Conservation (phyloP, 2,888 invertebrate genomes). For the Anarsia innoxiella region DNA sequence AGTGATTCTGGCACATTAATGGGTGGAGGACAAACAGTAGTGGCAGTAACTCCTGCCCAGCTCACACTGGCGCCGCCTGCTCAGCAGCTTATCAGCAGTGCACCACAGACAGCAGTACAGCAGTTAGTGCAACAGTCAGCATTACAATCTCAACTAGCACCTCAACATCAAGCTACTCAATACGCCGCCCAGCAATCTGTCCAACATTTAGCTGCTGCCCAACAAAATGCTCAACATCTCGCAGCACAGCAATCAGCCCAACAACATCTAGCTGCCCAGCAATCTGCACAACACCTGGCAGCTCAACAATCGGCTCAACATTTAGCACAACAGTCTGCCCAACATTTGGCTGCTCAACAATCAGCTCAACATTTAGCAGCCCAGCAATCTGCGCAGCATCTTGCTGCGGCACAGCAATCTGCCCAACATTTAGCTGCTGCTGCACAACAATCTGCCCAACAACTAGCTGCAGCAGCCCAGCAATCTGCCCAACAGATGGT, state of each 20-base stretch:
- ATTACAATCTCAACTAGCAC: constrained; percentile 49
- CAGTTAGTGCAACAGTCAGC: constrained; percentile 62
- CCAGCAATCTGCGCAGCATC: constrained; percentile 30
- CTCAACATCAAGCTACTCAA: constrained; percentile 57
- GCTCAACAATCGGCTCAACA: constrained; percentile 50
- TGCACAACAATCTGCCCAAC: constrained; percentile 54
- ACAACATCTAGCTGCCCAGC: constrained; percentile 30
- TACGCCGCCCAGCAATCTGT: constrained; percentile 57
- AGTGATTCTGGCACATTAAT: constrained; percentile 68
- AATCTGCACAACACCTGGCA: constrained; percentile 32
- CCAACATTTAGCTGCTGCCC: constrained; percentile 36
- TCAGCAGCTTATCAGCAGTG: constrained; percentile 59
- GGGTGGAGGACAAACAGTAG: constrained; percentile 67
- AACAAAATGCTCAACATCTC: constrained; percentile 48
- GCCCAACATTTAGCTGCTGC: constrained; percentile 46
- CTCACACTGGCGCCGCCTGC: constrained; percentile 55
- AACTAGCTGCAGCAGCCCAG: constrained; percentile 42
- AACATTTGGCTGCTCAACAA: constrained; percentile 29
- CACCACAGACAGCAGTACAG: constrained; percentile 57
- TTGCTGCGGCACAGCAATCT: constrained; percentile 42
- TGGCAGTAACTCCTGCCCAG: constrained; percentile 64
- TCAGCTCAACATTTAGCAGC: constrained; percentile 40
- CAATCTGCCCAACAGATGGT: constrained; percentile 45
- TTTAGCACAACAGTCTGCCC: constrained; percentile 33
- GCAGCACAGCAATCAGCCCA: constrained; percentile 47